Percentiles rank a stretch among this genome's conserved stretches.
Evolutionary conservation across 1,140 invertebrate species (phyloP).

Genomic region (Habropoda laboriosa): DNA sequence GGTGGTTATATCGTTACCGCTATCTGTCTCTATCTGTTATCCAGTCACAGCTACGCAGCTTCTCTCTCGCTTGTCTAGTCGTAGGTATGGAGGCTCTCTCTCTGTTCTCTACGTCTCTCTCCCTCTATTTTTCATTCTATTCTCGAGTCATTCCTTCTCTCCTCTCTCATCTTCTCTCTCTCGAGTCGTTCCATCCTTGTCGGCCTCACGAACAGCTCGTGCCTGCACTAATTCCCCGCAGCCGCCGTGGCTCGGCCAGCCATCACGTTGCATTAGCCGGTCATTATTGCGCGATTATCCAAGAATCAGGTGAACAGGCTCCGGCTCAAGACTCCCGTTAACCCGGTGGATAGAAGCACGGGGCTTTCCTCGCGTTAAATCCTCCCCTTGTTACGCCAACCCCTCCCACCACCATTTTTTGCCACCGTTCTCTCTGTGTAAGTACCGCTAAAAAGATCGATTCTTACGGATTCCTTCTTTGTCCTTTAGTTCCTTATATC

Average conservation of each 20-base stretch:
- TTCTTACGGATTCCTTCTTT: not conserved
- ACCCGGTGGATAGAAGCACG: not conserved
- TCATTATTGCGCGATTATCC: conserved; percentile 49
- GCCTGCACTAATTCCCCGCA: conserved; percentile 33
- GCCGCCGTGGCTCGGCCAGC: not conserved
- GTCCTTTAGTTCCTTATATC: too few species aligned
- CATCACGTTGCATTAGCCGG: conserved; percentile 29
- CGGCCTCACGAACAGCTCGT: not conserved
- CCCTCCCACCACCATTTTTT: not conserved
- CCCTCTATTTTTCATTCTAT: too few species aligned
- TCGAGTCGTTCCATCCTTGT: not conserved
- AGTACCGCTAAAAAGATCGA: not conserved
- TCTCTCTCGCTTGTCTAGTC: too few species aligned
- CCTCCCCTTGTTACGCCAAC: not conserved
- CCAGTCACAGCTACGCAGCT: too few species aligned
- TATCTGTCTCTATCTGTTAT: not conserved
- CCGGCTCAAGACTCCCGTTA: not conserved
- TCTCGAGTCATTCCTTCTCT: too few species aligned
- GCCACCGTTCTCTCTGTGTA: too few species aligned
- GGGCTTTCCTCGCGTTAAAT: conserved; percentile 1
- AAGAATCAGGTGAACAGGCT: conserved; percentile 40
- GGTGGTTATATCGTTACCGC: conserved; percentile 1
- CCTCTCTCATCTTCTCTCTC: too few species aligned
- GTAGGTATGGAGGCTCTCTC: too few species aligned
- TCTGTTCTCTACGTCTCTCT: too few species aligned